Evolutionary conservation across 2,888 invertebrate genomes (phyloP).

Genomic region (Protophormia terraenovae): DNA sequence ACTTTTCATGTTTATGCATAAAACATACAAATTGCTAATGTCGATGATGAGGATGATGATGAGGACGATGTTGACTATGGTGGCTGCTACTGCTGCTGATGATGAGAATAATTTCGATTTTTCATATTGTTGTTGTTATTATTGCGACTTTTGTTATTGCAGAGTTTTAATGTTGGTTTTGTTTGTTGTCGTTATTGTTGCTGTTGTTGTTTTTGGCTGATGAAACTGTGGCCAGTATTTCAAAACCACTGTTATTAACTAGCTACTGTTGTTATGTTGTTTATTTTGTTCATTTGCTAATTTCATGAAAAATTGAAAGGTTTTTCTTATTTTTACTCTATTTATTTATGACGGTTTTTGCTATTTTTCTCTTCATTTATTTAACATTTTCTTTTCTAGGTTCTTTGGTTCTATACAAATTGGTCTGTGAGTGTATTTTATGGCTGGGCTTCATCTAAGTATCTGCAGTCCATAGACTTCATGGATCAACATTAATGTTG

Average conservation of each 20-base stretch:
- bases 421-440: slow-evolving; percentile 43
- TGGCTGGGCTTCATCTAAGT: slow-evolving; percentile 31
- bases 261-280: slow-evolving; percentile 13
- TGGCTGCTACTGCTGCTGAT: too few species aligned
- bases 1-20: slow-evolving; percentile 56
- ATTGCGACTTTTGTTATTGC: not conserved
- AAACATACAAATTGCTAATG: slow-evolving; percentile 43
- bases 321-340: slow-evolving; percentile 30
- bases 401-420: slow-evolving; percentile 24
- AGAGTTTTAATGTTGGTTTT: not conserved
- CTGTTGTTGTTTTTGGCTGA: slow-evolving; percentile 18
- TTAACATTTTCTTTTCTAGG: slow-evolving; percentile 13
- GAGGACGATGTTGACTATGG: not conserved
- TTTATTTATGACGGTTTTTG: not conserved
- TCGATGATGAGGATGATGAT: not conserved
- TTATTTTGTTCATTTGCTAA: slow-evolving; percentile 55
- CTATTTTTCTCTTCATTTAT: slow-evolving; percentile 16
- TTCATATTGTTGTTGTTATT: slow-evolving; percentile 35
- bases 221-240: slow-evolving; percentile 44
- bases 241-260: slow-evolving; percentile 43
- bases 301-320: slow-evolving; percentile 61
- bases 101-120: not conserved
- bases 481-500: slow-evolving; percentile 45
- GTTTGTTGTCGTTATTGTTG: too few species aligned
- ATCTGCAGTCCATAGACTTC: slow-evolving; percentile 58